A percentile compares a stretch with the other conserved stretches of the same genome.
Evolutionary conservation across 2,888 invertebrate species (phyloP).

Genomic region (Hymenopus coronatus): DNA sequence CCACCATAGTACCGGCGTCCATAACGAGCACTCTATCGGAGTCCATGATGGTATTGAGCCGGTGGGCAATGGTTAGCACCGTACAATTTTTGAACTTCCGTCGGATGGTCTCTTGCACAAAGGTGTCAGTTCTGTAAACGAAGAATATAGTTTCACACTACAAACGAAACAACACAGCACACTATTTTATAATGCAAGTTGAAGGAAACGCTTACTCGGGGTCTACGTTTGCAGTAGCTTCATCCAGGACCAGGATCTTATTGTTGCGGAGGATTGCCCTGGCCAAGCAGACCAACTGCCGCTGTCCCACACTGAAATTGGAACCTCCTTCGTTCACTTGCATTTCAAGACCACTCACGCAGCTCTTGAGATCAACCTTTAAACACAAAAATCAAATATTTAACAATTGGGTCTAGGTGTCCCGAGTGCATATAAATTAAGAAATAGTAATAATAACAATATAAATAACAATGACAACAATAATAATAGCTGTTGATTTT

Average conservation of each 20-base stretch:
- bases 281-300: slow-evolving; percentile 86
- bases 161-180: too few species aligned
- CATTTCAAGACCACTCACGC: neutral
- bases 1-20: slow-evolving; percentile 70
- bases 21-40: slow-evolving; percentile 85
- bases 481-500: too few species aligned
- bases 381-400: neutral
- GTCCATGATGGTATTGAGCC: slow-evolving; percentile 91
- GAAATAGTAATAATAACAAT: too few species aligned
- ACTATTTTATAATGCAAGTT: neutral
- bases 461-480: too few species aligned
- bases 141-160: neutral
- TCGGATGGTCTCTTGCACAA: slow-evolving; percentile 82
- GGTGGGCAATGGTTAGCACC: slow-evolving; percentile 87
- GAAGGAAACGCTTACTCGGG: slow-evolving; percentile 54
- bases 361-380: neutral
- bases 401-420: neutral
- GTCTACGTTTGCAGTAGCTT: slow-evolving; percentile 94
- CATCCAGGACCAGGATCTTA: slow-evolving; percentile 82
- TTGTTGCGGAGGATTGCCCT: slow-evolving; percentile 82
- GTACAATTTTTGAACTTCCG: slow-evolving; percentile 79
- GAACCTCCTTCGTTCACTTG: slow-evolving; percentile 69
- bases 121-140: slow-evolving; percentile 61
- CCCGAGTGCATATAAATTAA: too few species aligned
- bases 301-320: slow-evolving; percentile 86